A percentile compares a stretch with the other conserved stretches of the same genome.
Evolutionary conservation across 1,140 invertebrate species (phyloP).

Genomic region (Conopomorpha cramerella): DNA sequence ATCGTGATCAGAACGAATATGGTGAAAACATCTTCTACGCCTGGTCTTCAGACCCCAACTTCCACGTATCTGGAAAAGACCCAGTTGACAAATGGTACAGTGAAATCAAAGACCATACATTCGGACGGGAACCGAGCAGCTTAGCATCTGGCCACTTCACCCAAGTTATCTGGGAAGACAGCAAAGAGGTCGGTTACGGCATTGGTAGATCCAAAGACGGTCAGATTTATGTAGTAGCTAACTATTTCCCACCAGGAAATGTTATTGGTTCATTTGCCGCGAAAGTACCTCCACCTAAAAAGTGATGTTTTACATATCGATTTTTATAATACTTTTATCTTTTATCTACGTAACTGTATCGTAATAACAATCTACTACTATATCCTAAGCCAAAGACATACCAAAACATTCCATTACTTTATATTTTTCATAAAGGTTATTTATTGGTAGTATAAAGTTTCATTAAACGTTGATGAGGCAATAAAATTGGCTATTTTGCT

Average conservation of each 20-base stretch:
- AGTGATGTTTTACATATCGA: constrained; percentile 9
- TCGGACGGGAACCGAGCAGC: constrained; percentile 69
- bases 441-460: too few relatives aligned
- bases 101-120: constrained; percentile 65
- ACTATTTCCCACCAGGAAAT: constrained; percentile 88
- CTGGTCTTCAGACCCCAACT: constrained; percentile 74
- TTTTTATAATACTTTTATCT: too few relatives aligned
- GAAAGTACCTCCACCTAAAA: constrained; percentile 68
- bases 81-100: constrained; percentile 77
- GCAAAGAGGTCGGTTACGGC: constrained; percentile 77
- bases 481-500: too few relatives aligned
- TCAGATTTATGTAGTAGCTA: constrained; percentile 80
- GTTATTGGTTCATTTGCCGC: constrained; percentile 75
- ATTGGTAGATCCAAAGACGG: constrained; percentile 71
- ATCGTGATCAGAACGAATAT: constrained; percentile 75
- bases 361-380: too few relatives aligned
- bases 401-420: constrained; percentile 24
- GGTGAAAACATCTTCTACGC: constrained; percentile 83
- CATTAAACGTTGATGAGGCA: too few relatives aligned
- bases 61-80: constrained; percentile 68
- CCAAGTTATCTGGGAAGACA: constrained; percentile 81
- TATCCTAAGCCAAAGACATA: constrained; percentile 22
- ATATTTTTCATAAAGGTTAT: too few relatives aligned
- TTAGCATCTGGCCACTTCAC: constrained; percentile 74
- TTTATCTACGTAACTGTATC: too few relatives aligned